Base-by-base conservation (phyloP, 2,797 vertebrate genomes). In the Macroramphosus scolopax region DNA sequence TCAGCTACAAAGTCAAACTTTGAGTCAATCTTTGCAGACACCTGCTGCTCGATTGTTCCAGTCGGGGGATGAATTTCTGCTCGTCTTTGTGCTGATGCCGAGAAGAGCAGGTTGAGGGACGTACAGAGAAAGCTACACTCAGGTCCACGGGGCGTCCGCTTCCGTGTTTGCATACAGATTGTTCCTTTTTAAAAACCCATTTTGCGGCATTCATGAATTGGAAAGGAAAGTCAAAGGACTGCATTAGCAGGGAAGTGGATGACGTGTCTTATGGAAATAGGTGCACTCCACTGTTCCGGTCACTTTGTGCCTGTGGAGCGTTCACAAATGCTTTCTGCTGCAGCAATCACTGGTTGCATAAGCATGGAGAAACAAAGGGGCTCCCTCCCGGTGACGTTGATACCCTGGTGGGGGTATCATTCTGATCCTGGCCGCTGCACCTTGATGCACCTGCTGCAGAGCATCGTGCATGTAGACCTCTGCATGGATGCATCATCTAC, bases 221-320 rank as follows among this genome's bases (percentile, higher is more conserved):
- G 2, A 50, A 18, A 42, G 9, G 2, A 50, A 18, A 42, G 28
- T 52, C 25, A 34, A 45, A 58, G 20, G n/a, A 18, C 12, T 34
- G 3, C 14, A 32, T 33, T 33, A 15, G 14, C 8, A 33, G 4
- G 3, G 8, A 35, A 50, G 16, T 7, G 12, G 31, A 55, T 38
- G 8, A 14, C 2, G 2, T 30, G n/a, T 22, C n/a, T n/a, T n/a
- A n/a, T n/a, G n/a, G 41, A 12, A 41, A 44, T 6, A 24, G 17
- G 50, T 41, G 8, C 6, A 24, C n/a, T 8, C n/a, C 25, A n/a
- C 33, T 14, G 20, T 33, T 13, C 14, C 4, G 30, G 18, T 18
- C 28, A 22, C 30, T 18, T 48, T 22, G 5, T 42, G 42, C 16
- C 20, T 22, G 11, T 36, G 17, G 4, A 8, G 3, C 35, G 4